These are phyloP conservation scores for Hydrolagus affinis DNA, from an alignment of 2,113 vertebrate genomes.

Conservation along the genomic window DNA sequence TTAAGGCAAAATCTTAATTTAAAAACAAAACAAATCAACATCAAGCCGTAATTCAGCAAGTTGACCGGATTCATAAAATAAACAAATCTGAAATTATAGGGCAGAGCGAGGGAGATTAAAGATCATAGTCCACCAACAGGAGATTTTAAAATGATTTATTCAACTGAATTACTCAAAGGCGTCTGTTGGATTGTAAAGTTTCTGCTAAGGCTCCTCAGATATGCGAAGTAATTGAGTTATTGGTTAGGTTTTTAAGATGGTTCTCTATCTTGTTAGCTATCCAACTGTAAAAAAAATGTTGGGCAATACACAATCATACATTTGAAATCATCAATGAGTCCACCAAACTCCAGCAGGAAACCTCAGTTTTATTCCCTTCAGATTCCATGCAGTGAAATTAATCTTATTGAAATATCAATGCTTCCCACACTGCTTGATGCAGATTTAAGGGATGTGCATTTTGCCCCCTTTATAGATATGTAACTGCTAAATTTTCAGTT, in stretches of 20 bases:
- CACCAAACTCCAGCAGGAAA: background rate
- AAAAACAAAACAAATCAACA: no score
- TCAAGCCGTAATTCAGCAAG: no score
- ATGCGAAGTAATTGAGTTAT: background rate
- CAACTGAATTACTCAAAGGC: background rate
- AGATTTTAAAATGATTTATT: background rate
- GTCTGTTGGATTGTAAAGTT: background rate
- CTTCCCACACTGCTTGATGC: background rate
- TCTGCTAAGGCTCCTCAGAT: background rate
- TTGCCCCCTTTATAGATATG: background rate
- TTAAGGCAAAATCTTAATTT: no score
- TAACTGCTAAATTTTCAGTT: background rate
- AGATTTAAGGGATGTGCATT: background rate
- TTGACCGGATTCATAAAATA: no score
- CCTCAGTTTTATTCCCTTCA: background rate
- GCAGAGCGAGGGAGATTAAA: no score
- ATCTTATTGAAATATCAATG: background rate
- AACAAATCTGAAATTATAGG: no score
- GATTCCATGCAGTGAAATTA: background rate
- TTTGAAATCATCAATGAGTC: background rate
- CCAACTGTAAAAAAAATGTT: background rate
- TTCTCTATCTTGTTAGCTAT: background rate
- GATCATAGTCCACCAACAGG: background rate
- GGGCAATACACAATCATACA: background rate
- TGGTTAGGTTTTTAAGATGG: background rate